Evolutionary conservation across 2,888 invertebrate species (phyloP).

Genomic region (Unio delphinus): DNA sequence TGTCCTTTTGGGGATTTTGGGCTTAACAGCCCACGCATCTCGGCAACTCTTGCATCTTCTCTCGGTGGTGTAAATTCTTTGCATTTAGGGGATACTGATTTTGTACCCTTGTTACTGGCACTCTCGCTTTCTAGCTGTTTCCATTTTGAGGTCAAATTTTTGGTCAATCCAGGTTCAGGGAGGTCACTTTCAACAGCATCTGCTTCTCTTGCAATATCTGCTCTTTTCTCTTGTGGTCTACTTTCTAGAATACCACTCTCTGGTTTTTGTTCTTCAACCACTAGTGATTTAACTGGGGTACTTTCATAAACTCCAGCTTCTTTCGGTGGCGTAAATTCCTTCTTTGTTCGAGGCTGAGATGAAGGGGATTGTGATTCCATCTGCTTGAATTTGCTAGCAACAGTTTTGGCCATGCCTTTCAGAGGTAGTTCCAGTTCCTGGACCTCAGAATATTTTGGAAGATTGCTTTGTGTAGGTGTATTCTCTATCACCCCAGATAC

Average conservation of each 20-base stretch:
- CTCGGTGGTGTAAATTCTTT: slow-evolving; percentile 64
- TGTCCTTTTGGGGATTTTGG: slow-evolving; percentile 53
- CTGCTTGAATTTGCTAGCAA: slow-evolving; percentile 72
- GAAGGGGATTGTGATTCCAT: slow-evolving; percentile 28
- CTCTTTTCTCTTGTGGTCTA: slow-evolving; percentile 41
- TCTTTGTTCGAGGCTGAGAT: slow-evolving; percentile 31
- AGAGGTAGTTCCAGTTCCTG: slow-evolving; percentile 65
- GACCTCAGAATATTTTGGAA: slow-evolving; percentile 40
- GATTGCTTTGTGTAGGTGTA: slow-evolving; percentile 46
- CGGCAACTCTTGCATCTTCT: slow-evolving; percentile 42
- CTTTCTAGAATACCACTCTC: slow-evolving; percentile 62
- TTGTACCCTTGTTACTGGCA: slow-evolving; percentile 33
- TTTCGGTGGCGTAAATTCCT: slow-evolving; percentile 51
- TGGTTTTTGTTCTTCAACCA: slow-evolving; percentile 32
- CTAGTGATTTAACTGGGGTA: slow-evolving; percentile 36
- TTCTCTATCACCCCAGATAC: slow-evolving; percentile 54
- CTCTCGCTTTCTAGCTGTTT: slow-evolving; percentile 81
- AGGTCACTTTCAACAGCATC: slow-evolving; percentile 65
- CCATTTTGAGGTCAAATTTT: slow-evolving; percentile 85
- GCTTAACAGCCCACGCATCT: slow-evolving; percentile 36
- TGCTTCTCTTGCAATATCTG: slow-evolving; percentile 72
- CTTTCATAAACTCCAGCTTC: slow-evolving; percentile 49
- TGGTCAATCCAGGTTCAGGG: slow-evolving; percentile 82
- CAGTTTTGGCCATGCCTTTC: slow-evolving; percentile 83
- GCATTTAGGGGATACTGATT: slow-evolving; percentile 44